Conservation (phyloP, 2,113 vertebrate species). For the Actenoides lindsayi region DNA sequence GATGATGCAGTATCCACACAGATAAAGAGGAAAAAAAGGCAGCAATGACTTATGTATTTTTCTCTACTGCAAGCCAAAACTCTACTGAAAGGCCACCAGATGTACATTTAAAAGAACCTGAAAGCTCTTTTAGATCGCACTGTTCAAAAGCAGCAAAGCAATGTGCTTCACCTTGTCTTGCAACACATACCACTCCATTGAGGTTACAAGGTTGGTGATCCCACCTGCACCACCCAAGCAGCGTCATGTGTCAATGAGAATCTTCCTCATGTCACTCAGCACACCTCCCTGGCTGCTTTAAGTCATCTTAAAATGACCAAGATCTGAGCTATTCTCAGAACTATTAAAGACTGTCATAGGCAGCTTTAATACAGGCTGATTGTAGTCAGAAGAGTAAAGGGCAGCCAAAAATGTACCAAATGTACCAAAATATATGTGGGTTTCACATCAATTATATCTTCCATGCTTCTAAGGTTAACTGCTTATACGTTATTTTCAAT, state of each 20-base stretch:
- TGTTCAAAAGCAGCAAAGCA: not conserved
- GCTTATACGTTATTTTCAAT: not conserved
- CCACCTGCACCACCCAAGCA: not conserved
- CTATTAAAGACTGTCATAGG: not conserved
- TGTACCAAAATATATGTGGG: not conserved
- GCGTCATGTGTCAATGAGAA: rapidly evolving
- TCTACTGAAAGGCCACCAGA: not conserved
- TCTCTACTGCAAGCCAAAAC: not conserved
- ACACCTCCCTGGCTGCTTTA: not conserved
- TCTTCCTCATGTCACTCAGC: rapidly evolving
- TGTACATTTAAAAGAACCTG: not conserved
- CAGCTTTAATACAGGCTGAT: not conserved
- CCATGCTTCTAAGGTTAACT: not conserved
- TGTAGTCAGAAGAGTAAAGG: not conserved
- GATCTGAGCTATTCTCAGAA: not conserved
- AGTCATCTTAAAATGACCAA: not conserved
- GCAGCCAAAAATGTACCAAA: not conserved
- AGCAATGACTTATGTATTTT: not conserved
- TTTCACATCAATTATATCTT: not conserved
- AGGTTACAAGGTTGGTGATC: not conserved
- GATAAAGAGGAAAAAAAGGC: not conserved
- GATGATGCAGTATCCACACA: not conserved
- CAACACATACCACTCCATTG: rapidly evolving
- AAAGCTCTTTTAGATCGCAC: not conserved
- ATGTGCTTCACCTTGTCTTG: not conserved